phyloP scores from a whole-genome alignment of 2,888 invertebrate species.

The Rhabditoides inermis region DNA sequence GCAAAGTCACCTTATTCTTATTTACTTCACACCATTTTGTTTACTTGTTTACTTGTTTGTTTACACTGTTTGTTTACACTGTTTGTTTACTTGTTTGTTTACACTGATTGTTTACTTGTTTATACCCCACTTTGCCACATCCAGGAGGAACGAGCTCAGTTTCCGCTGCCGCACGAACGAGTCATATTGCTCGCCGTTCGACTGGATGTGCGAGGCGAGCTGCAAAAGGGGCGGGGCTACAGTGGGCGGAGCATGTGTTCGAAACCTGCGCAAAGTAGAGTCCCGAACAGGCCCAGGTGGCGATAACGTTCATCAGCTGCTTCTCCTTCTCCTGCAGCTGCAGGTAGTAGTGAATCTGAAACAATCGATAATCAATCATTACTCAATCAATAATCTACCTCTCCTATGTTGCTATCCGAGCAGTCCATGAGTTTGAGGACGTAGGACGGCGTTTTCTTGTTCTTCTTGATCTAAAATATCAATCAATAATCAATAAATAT shows the following conservation, averaged over 20 bases:
- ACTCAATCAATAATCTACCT: background rate
- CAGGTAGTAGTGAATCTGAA: conserved; percentile 31
- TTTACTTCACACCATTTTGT: background rate
- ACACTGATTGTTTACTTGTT: background rate
- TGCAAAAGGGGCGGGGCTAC: conserved; percentile 52
- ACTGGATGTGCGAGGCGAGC: conserved; percentile 66
- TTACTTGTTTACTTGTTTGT: background rate
- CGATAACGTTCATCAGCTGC: conserved; percentile 30
- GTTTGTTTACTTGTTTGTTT: background rate
- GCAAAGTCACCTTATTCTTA: conserved; percentile 33
- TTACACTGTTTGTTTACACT: background rate
- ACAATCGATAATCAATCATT: background rate
- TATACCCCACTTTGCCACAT: conserved; percentile 66
- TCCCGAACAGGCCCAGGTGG: conserved; percentile 37
- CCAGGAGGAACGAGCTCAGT: conserved; percentile 69
- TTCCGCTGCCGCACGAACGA: conserved; percentile 57
- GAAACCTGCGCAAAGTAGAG: conserved; percentile 41
- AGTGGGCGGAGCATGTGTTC: background rate
- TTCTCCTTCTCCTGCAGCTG: conserved; percentile 26
- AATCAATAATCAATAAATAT: background rate
- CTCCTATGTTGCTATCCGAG: conserved; percentile 4
- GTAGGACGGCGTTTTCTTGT: conserved; percentile 8
- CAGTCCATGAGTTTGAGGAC: conserved; percentile 14
- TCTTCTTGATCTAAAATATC: conserved; percentile 11
- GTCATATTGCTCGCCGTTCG: conserved; percentile 45